Conservation (phyloP, 2,113 vertebrate species). For the Tupaia tana region DNA sequence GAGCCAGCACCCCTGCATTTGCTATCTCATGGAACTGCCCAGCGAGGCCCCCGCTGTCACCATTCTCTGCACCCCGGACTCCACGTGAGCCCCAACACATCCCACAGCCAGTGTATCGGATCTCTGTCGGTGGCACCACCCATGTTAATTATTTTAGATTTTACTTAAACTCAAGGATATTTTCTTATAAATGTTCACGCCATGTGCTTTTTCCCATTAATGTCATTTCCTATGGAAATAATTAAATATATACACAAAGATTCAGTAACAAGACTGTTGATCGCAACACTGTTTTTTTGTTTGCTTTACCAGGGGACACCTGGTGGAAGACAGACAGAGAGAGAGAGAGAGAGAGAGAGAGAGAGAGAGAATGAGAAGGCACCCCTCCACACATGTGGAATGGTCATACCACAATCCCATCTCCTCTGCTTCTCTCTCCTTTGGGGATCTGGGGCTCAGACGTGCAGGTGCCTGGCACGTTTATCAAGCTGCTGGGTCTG, state of each 20-base stretch:
- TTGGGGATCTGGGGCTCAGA: too few relatives aligned
- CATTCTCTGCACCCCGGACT: neutral
- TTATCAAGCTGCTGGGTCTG: too few relatives aligned
- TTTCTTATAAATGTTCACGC: neutral
- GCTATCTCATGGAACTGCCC: too few relatives aligned
- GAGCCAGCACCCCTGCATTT: neutral
- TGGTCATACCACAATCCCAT: too few relatives aligned
- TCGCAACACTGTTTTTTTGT: neutral
- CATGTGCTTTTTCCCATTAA: neutral
- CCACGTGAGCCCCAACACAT: neutral
- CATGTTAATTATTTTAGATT: neutral
- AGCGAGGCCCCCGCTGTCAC: accelerated
- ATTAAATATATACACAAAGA: neutral
- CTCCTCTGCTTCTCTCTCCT: too few relatives aligned
- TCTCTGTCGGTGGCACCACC: neutral
- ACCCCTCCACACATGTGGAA: too few relatives aligned
- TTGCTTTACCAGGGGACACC: too few relatives aligned
- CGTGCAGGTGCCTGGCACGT: too few relatives aligned
- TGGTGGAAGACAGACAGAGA: too few relatives aligned
- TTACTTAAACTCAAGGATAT: neutral
- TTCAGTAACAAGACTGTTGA: neutral
- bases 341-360: too few relatives aligned
- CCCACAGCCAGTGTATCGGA: neutral
- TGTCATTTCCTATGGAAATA: slow-evolving; percentile 16
- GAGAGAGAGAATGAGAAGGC: too few relatives aligned